Evolutionary conservation across 2,797 vertebrate species (phyloP), one percentile per base, ranked within the genome.

Genomic region (Pangasius sanitwongsei): DNA sequence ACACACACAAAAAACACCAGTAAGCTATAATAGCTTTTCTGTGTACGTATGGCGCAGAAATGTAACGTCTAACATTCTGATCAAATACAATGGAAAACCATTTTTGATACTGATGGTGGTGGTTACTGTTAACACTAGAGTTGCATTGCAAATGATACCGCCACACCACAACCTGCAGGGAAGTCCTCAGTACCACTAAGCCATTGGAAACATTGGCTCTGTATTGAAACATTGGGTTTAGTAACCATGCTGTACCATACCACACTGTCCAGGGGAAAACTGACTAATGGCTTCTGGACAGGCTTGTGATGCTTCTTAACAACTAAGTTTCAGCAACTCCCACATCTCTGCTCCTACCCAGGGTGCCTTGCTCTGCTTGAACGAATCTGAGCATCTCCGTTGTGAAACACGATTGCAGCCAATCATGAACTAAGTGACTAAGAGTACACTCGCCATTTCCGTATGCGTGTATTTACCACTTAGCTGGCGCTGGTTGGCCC

Each of bases 291-390:
- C 81, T 84, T 89, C 75, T 83, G 89, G 88, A 91, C 90, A 90
- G 80, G 37, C 85, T 83, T 87, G 83, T 72, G 55, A 72, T 80
- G 87, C 82, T 86, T 86, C 70, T 89, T 86, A 94, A 92, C 48
- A 75, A 83, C 80, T 57, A 74, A 85, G 82, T 86, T 86, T 70
- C 67, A 86, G 41, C 85, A 92, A 89, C 70, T 70, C 70, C 59
- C 61, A 80, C 31, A 69, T 9, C 84, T 70, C n/a, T 44, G 7
- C 48, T 59, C 23, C 16, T 82, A 92, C 91, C 85, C 87, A 92
- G 37, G 90, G 84, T 90, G 65, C 85, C 61, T 11, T 88, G 65
- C 72, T 88, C 59, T 88, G 81, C 57, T 59, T 37, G 25, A 80
- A 15, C 13, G 3, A n/a, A 37, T 89, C 28, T 25, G 74, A 57